phyloP scores from a whole-genome alignment of 2,113 vertebrate species.

The Paraplagusia blochii region DNA sequence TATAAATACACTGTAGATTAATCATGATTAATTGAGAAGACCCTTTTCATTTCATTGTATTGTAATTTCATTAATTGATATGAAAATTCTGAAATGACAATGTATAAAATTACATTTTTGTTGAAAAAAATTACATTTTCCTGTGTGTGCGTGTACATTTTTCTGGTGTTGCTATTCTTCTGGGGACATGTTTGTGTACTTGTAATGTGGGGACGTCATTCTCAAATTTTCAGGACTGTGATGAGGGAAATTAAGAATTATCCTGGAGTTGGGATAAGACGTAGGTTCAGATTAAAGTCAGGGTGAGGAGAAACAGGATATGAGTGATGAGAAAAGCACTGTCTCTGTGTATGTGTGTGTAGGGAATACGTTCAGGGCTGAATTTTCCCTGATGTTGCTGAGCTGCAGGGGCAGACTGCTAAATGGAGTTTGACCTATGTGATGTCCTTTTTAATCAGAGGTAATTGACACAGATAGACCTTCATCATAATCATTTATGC shows the following conservation, averaged over 20 bases:
- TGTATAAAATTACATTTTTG: no score
- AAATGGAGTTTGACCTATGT: constrained; percentile 49
- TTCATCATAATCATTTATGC: constrained; percentile 35
- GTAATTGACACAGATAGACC: constrained; percentile 55
- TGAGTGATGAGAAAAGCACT: background rate
- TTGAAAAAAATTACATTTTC: no score
- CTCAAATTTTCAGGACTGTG: no score
- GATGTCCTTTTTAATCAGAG: constrained; percentile 62
- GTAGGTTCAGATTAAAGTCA: background rate
- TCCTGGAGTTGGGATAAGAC: background rate
- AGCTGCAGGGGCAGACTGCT: constrained; percentile 30
- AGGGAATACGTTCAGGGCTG: constrained; percentile 23
- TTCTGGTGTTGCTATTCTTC: no score
- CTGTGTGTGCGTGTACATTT: no score
- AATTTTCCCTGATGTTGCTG: constrained; percentile 29
- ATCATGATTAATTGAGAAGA: no score
- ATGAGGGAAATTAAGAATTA: background rate
- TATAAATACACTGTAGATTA: no score
- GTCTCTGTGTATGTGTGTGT: constrained; percentile 1
- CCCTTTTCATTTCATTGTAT: no score
- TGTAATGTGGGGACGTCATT: no score
- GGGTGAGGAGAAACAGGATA: background rate
- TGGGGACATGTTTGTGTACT: no score
- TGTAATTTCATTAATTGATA: no score
- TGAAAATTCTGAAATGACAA: no score